Evolutionary conservation across 2,113 vertebrate species (phyloP).

Genomic region (Saguinus imperator): DNA sequence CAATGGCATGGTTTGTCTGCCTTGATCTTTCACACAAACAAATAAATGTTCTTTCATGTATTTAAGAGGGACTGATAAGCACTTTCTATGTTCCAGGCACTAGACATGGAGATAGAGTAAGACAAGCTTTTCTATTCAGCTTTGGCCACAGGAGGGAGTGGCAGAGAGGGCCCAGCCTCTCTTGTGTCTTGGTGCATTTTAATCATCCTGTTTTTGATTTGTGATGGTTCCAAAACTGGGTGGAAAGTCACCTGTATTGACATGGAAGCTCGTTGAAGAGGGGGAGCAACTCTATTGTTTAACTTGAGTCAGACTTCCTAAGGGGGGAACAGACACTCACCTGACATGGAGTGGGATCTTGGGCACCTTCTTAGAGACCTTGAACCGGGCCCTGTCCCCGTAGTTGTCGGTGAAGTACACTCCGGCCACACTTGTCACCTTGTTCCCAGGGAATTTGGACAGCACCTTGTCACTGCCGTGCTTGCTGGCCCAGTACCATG

Average conservation of each 20-base stretch:
- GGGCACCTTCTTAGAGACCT: slow-evolving; percentile 72
- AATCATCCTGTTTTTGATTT: neutral
- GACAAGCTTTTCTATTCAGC: too few species aligned
- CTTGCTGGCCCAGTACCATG: slow-evolving; percentile 75
- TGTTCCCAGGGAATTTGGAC: slow-evolving; percentile 72
- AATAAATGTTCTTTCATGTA: too few species aligned
- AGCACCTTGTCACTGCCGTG: slow-evolving; percentile 53
- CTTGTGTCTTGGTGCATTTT: neutral
- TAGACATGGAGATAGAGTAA: neutral
- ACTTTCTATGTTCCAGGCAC: neutral
- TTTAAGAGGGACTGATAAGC: neutral
- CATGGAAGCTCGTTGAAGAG: neutral
- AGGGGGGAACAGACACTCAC: slow-evolving; percentile 28
- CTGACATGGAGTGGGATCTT: slow-evolving; percentile 50
- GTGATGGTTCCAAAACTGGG: neutral
- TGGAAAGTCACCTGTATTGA: neutral
- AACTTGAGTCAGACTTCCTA: neutral
- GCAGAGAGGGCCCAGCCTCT: neutral
- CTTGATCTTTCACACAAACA: neutral
- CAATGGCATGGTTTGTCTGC: neutral
- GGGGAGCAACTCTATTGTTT: neutral
- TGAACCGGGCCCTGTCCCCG: slow-evolving; percentile 35
- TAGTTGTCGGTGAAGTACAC: slow-evolving; percentile 74
- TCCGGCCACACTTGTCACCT: slow-evolving; percentile 73
- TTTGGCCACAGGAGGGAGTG: neutral